Evolutionary conservation across 2,888 invertebrate genomes (phyloP), one percentile per base, ranked within the genome.

Genomic region (Volucella inflata): DNA sequence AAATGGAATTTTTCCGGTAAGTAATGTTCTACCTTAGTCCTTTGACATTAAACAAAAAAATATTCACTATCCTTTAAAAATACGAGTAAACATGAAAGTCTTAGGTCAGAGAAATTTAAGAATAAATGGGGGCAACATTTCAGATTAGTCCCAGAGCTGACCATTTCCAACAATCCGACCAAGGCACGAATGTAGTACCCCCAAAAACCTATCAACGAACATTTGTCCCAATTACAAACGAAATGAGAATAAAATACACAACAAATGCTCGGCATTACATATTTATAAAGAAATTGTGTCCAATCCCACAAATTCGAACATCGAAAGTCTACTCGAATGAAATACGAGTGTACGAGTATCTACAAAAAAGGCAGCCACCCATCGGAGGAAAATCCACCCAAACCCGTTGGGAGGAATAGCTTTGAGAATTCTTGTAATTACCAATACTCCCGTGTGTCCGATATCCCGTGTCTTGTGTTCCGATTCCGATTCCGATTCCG

Each of bases 1-100:
- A 91, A 72, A 90, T 91, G 83, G 93, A 93, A 88, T 93, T 93
- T 88, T 93, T 93, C 88, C 92, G 93, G 92, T 93, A 89, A 88
- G 89, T 88, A 51, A 8, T 14, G n/a, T 14, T 12, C 14, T 48
- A 30, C 30, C 30, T 30, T 6, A 30, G 30, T 30, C 30, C 30
- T 1, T 30, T 30, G 30, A 30, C 30, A 6, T 30, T 30, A 30
- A 30, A 30, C 0, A 30, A 30, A 30, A 30, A 6, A 30, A 4
- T 30, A 6, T 6, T 6, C 6, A 21, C 4, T 21, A 6, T 30
- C 6, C 6, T 30, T 30, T 30, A 6, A 6, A 30, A 30, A 6
- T 30, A 30, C 6, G 6, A 0, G 30, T n/a, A 6, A 0, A 6
- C 30, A 30, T 30, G 6, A 6, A 30, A 30, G 2, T 6, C 30